Base-by-base conservation (phyloP, 2,797 vertebrate species). In the Ambastaia sidthimunki region DNA sequence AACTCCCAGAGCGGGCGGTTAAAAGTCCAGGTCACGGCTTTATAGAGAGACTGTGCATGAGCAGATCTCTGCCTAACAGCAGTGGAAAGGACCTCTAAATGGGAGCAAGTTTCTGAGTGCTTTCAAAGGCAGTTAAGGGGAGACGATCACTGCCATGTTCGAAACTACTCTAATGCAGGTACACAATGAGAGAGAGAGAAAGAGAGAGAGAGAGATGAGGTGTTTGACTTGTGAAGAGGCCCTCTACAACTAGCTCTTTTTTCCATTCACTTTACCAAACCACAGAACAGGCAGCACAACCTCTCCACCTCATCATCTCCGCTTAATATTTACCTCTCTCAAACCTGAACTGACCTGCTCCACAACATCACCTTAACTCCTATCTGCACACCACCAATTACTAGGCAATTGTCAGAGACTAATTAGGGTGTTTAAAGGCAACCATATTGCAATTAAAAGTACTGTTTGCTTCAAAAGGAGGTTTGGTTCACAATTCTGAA, bases 1-100 rank as follows among this genome's bases (percentile, higher is more conserved):
- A 87, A 83, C 90, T 90, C 89, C 86, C 81, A 69, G 89, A 87
- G 76, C 87, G 80, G 87, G 77, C 78, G 89, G 87, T 91, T 93
- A 92, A 93, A 93, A 92, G 90, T 91, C 88, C 86, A 88, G 90
- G 92, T 93, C 92, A 92, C 86, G 88, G 90, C 91, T 92, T 92
- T 91, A 89, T 89, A 72, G 89, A 76, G 89, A 90, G 88, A 89
- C 87, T 80, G 88, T 88, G 86, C 87, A 85, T 91, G 91, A 91
- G 88, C 88, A 85, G 66, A 87, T 90, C 89, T 88, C 87, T 71
- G 83, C 85, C 86, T 90, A 88, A 90, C 87, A 84, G 83, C 57
- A 21, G 77, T 91, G 90, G 91, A 93, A 92, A 90, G 88, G 91
- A 89, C 86, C 88, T 88, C 93, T 88, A 71, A 83, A 74, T 77